Evolutionary conservation across 2,113 vertebrate species (phyloP), one percentile per base, ranked within the genome.

Genomic region (Phoxinus phoxinus): DNA sequence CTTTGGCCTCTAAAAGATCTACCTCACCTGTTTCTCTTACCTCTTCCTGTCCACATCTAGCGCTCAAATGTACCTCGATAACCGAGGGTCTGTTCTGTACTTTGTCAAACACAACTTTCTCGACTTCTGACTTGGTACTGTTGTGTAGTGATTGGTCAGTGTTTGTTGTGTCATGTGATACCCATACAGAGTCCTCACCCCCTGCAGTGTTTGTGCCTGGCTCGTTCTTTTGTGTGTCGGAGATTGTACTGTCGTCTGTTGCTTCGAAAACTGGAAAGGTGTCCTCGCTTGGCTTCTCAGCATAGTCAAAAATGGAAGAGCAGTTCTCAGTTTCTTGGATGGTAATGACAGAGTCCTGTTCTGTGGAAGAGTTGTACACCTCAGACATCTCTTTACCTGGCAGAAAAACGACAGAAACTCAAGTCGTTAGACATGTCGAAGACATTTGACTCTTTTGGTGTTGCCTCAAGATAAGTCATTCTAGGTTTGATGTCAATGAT

Each of bases 371-470:
- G 61, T 23, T 27, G 77, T 86, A 61, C 7, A 76, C 89, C 56
- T 86, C 78, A 9, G 85, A 82, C 56, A 71, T 84, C 59, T 90
- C 85, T 8, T 85, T 72, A 58, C 85, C 90, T 91, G 85, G 23
- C 1, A 61, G 58, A 46, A 35, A 41, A 72, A 35, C 65, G 13
- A 82, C 58, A 86, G 23, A 35, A 48, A 44, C 21, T 30, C 23
- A 72, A 35, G 0, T 69, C 0, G 1, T 37, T 35, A 8, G 37
- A 41, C 8, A 41, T 41, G 41, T 9, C 9, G 2, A 44, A n/a
- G 19, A n/a, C 10, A n/a, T 44, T 5, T n/a, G 67, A 11, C 2
- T 12, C 0, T 69, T 12, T 61, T 4, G 4, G 4, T 59, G 58
- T 65, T 32, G 63, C 30, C 30, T 67, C 6, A 67, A 67, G 15